Base-by-base conservation (phyloP, 1,140 invertebrate genomes). In the Zaprionus gabonicus region DNA sequence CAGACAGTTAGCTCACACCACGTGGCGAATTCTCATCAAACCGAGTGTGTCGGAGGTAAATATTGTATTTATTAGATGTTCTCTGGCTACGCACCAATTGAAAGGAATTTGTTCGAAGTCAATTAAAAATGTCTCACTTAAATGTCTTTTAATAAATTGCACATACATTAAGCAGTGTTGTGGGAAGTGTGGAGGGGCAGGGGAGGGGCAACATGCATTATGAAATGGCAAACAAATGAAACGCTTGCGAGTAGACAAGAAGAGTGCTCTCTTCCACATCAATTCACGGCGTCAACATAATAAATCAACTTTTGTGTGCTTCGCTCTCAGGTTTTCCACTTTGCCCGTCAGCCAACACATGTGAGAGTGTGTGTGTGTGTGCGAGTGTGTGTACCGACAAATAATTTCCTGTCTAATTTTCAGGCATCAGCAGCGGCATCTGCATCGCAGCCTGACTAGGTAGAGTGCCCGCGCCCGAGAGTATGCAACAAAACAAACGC, bases 371-470 rank as follows among this genome's bases (percentile, higher is more conserved):
- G 7, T n/a, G 6, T 17, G 46, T 23, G 28, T 41, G 49, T 66
- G 59, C 44, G 20, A 20, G 7, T 17, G 46, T 23, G 28, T 41
- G 49, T 62, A 53, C 44, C 58, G 74, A 77, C 78, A 77, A 73
- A 76, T 77, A 80, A 80, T 80, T 73, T 80, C 78, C 72, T 81
- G 79, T 79, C 64, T 81, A 81, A 81, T 81, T 81, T 78, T 71
- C 67, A 58, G 62, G 38, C 63, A 72, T 23, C 49, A 49, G 63
- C 53, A 64, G 36, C 17, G 25, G 5, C 53, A 65, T 60, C 59
- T 51, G 46, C 28, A 38, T 57, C 65, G 63, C 38, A 36, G 41
- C 36, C 44, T 66, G 34, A 71, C 53, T 53, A 56, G 53, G 25
- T 62, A 67, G 67, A 62, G 69, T 76, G 74, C 57, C 20, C 44